Base-by-base conservation (phyloP, 1,140 invertebrate genomes). In the Aphaenogaster floridana region DNA sequence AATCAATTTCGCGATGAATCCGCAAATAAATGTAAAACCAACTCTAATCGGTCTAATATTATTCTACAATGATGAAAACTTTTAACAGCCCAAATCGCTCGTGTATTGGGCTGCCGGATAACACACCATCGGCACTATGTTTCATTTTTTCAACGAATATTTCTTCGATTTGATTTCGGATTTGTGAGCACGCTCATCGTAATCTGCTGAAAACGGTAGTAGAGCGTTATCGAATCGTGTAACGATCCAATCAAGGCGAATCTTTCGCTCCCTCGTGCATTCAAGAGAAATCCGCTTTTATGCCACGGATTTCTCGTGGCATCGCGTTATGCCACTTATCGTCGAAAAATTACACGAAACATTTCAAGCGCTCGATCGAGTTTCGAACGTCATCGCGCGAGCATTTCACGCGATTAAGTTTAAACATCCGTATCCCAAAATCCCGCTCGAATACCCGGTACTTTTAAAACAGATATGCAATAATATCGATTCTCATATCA, bases 1-100 rank as follows among this genome's bases (percentile, higher is more conserved):
- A 89, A 90, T 84, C 66, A 72, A 90, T 89, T 72, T 74, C 34
- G 81, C 74, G 74, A 89, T 81, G 76, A 89, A 71, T 64, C 48
- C 57, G 34, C 64, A 85, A 79, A 77, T 66, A 74, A 59, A 36
- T 21, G 76, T 57, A 71, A 81, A 83, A 74, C 15, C 28, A 63
- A 15, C 59, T 61, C 74, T 81, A 89, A 83, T 90, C 63, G 57
- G 17, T 11, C 48, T 13, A n/a, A 52, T 63, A 15, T 34, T 28
- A 74, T 28, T 21, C 50, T 59, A 34, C 9, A 13, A 45, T 45
- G 0, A 48, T 48, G 1, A 1, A 48, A 74, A 13, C 39, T 83
- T 83, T 83, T 48, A 83, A 81, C 52, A 28, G 5, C 0, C 28
- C 15, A 81, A 83, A 61, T 74, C 42, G 68, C 28, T 59, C 66